phyloP scores from a whole-genome alignment of 2,113 vertebrate species.

The Lamprologus tigripictilis region DNA sequence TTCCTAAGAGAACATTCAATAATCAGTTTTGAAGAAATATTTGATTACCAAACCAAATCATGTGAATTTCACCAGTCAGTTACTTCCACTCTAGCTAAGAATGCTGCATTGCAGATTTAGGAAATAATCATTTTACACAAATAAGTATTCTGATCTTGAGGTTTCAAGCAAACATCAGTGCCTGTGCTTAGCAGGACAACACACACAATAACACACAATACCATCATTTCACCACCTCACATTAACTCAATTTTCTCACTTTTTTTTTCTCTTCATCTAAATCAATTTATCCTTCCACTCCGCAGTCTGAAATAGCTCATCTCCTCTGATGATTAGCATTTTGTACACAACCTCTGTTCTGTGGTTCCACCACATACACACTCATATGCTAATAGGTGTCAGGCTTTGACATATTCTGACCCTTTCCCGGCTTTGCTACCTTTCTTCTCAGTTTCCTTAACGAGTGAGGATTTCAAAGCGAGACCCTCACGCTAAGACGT shows the following conservation, averaged over 20 bases:
- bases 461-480: background rate
- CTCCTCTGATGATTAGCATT: background rate
- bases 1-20: background rate
- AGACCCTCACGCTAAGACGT: background rate
- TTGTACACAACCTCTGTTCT: constrained; percentile 3
- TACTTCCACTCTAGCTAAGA: background rate
- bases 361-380: background rate
- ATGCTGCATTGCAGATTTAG: background rate
- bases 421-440: background rate
- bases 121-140: background rate
- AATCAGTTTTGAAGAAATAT: background rate
- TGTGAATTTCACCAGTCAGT: background rate
- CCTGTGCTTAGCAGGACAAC: background rate
- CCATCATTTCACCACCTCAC: background rate
- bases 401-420: background rate
- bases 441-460: background rate
- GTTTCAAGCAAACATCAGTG: background rate
- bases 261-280: background rate
- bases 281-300: background rate
- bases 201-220: background rate
- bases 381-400: background rate
- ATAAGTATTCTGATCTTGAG: background rate
- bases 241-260: background rate
- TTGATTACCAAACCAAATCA: background rate
- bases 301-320: background rate